These are phyloP conservation scores for Drosophila recens DNA, from an alignment of 2,888 invertebrate genomes.

Conservation along the genomic window DNA sequence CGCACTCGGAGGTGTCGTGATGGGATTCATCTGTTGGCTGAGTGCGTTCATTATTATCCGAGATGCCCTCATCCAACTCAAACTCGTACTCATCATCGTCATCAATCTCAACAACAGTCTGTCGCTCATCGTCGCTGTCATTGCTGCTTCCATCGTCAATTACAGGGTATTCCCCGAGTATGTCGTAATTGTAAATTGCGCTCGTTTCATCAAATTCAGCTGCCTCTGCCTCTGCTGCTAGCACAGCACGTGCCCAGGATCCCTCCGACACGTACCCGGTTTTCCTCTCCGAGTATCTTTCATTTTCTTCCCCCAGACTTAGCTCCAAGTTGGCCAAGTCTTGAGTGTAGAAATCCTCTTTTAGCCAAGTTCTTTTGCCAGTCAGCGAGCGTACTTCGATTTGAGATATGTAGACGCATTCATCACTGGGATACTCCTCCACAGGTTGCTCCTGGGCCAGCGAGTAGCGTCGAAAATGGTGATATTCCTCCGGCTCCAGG, in stretches of 20 bases:
- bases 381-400: constrained; percentile 77
- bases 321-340: constrained; percentile 49
- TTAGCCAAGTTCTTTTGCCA: constrained; percentile 79
- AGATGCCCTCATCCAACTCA: constrained; percentile 83
- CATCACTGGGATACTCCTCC: constrained; percentile 83
- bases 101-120: constrained; percentile 84
- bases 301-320: constrained; percentile 14
- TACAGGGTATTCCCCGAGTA: constrained; percentile 41
- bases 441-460: constrained; percentile 81
- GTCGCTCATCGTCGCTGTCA: constrained; percentile 84
- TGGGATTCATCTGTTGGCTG: constrained; percentile 84
- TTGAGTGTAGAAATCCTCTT: constrained; percentile 76
- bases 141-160: constrained; percentile 76
- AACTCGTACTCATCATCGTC: constrained; percentile 76
- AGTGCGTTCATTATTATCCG: constrained; percentile 82
- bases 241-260: constrained; percentile 67
- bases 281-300: constrained; percentile 7
- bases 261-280: constrained; percentile 38
- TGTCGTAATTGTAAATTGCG: constrained; percentile 66
- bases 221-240: constrained; percentile 71
- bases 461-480: constrained; percentile 84
- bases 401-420: constrained; percentile 80
- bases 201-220: constrained; percentile 72
- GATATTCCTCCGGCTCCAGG: constrained; percentile 84
- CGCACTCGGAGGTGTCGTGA: constrained; percentile 84